A percentile compares a stretch with the other conserved stretches of the same genome.
phyloP scores from a whole-genome alignment of 2,797 vertebrate species.

The Scolopax rusticola region DNA sequence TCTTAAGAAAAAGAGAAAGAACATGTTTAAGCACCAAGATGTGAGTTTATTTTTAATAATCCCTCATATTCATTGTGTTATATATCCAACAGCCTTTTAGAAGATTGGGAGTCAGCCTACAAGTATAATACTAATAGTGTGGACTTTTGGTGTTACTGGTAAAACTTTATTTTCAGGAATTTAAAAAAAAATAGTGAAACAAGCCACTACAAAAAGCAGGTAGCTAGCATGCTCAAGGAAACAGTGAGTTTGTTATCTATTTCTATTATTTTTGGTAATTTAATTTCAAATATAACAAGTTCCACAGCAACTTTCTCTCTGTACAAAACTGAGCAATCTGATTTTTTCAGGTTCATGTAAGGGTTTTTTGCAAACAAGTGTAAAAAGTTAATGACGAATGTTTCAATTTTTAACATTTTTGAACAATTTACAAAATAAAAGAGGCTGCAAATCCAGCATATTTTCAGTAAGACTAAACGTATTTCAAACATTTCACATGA shows the following conservation, averaged over 20 bases:
- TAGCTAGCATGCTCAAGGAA: background rate
- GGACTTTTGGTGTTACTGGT: background rate
- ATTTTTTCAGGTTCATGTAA: background rate
- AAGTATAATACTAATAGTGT: background rate
- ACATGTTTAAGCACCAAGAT: background rate
- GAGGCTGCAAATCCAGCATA: background rate
- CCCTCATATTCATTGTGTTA: background rate
- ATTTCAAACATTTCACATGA: background rate
- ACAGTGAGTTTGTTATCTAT: background rate
- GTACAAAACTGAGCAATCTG: background rate
- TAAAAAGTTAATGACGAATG: background rate
- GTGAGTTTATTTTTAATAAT: conserved; percentile 46
- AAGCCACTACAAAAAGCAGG: background rate
- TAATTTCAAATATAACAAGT: background rate
- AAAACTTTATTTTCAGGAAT: conserved; percentile 16
- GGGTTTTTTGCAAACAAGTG: background rate
- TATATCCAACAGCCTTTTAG: background rate
- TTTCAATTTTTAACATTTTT: background rate
- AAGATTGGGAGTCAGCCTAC: background rate
- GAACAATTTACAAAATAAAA: background rate
- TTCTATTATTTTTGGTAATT: background rate
- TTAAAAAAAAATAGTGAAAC: background rate
- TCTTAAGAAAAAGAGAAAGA: background rate
- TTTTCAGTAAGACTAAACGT: background rate
- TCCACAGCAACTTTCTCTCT: background rate